Conservation (phyloP, 2,113 vertebrate genomes). For the Pampusana beccarii region DNA sequence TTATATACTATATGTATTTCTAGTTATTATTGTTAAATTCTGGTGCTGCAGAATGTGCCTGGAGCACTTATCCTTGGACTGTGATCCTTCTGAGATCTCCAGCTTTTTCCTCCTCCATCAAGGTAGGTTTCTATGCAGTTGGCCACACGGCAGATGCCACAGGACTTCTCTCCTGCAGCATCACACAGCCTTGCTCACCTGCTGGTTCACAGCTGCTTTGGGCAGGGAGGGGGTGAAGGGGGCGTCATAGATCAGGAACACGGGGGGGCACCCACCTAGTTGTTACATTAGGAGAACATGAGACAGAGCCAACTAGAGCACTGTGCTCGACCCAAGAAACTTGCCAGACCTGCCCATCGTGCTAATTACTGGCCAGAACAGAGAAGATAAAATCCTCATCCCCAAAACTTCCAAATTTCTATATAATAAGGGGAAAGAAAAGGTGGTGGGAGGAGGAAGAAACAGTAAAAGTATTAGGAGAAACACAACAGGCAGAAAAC, state of each 20-base stretch:
- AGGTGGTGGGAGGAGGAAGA: neutral
- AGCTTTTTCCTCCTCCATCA: neutral
- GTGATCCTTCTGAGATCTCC: neutral
- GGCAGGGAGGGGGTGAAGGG: neutral
- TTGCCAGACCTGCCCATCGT: neutral
- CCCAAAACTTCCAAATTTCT: neutral
- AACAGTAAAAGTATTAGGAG: neutral
- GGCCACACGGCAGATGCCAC: neutral
- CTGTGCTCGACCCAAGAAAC: neutral
- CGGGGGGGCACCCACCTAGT: neutral
- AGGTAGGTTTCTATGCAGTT: neutral
- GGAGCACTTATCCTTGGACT: neutral
- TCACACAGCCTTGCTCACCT: neutral
- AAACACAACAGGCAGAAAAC: neutral
- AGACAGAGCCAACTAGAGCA: neutral
- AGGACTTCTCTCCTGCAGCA: neutral
- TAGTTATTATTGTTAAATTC: neutral
- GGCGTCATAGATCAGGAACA: neutral
- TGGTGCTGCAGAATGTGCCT: neutral
- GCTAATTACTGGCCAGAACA: neutral
- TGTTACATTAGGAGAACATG: rapidly evolving
- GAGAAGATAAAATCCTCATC: neutral
- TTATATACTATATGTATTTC: neutral
- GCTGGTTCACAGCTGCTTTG: neutral
- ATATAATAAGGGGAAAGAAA: neutral